phyloP scores from a whole-genome alignment of 2,888 invertebrate genomes.

The Melanostoma scalare region DNA sequence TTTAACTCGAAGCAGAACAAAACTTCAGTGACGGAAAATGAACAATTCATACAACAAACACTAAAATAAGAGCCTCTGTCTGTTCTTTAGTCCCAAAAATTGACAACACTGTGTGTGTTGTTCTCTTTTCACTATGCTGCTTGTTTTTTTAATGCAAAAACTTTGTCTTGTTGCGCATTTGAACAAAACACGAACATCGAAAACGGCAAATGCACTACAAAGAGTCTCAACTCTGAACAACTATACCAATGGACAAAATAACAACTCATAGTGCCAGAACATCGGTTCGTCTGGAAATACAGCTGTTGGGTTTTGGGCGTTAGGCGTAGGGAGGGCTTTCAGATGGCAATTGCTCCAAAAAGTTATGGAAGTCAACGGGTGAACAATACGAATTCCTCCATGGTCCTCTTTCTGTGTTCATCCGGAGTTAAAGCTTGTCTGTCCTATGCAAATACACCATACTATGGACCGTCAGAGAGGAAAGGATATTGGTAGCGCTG shows the following conservation, averaged over 20 bases:
- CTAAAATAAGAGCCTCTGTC: not conserved
- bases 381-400: slow-evolving; percentile 68
- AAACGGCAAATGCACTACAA: slow-evolving; percentile 47
- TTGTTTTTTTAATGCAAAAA: slow-evolving; percentile 60
- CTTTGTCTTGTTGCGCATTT: slow-evolving; percentile 68
- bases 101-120: slow-evolving; percentile 46
- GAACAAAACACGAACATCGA: not conserved
- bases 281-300: slow-evolving; percentile 37
- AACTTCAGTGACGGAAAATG: not conserved
- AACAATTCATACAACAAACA: too few relatives aligned
- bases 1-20: not conserved
- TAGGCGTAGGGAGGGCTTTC: not conserved
- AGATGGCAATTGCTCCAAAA: slow-evolving; percentile 49
- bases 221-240: slow-evolving; percentile 18
- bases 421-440: slow-evolving; percentile 38
- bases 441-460: slow-evolving; percentile 59
- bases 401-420: slow-evolving; percentile 19
- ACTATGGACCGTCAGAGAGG: not conserved
- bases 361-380: slow-evolving; percentile 68
- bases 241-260: slow-evolving; percentile 55
- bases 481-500: slow-evolving; percentile 1
- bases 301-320: not conserved
- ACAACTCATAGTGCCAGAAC: slow-evolving; percentile 63
- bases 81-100: slow-evolving; percentile 11
- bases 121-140: slow-evolving; percentile 19